A percentile compares a stretch with the other conserved stretches of the same genome.
phyloP scores from a whole-genome alignment of 2,797 vertebrate genomes.

The Sternarchorhynchus goeldii region DNA sequence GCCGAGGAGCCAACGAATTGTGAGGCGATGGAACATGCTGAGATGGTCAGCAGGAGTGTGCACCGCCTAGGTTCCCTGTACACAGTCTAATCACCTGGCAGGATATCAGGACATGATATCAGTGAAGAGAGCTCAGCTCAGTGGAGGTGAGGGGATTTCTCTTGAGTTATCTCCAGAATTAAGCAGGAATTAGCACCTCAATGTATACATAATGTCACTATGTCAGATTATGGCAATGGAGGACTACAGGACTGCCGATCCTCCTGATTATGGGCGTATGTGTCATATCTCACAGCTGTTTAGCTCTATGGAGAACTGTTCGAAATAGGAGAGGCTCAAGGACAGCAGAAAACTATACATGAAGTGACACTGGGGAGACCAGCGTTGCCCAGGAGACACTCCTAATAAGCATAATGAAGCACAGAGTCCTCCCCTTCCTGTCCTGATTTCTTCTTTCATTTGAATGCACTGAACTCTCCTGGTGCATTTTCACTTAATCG shows the following conservation, averaged over 20 bases:
- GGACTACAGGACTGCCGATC: constrained; percentile 12
- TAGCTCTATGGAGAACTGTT: constrained; percentile 7
- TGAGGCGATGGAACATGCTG: neutral
- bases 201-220: neutral
- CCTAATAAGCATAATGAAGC: constrained; percentile 50
- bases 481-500: constrained; percentile 8
- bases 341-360: constrained; percentile 1
- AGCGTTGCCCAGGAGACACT: constrained; percentile 47
- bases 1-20: constrained; percentile 44
- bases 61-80: constrained; percentile 29
- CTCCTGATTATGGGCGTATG: neutral
- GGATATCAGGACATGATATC: neutral
- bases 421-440: constrained; percentile 40
- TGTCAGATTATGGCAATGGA: neutral
- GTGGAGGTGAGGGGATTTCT: constrained; percentile 4
- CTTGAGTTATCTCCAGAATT: neutral
- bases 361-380: neutral
- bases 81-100: constrained; percentile 31
- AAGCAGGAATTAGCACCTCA: neutral
- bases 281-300: constrained; percentile 13
- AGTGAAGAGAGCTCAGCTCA: neutral
- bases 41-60: neutral
- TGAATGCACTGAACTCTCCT: constrained; percentile 18
- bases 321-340: neutral
- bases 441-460: constrained; percentile 23